Conservation (phyloP, 2,113 vertebrate genomes). For the Procavia capensis region DNA sequence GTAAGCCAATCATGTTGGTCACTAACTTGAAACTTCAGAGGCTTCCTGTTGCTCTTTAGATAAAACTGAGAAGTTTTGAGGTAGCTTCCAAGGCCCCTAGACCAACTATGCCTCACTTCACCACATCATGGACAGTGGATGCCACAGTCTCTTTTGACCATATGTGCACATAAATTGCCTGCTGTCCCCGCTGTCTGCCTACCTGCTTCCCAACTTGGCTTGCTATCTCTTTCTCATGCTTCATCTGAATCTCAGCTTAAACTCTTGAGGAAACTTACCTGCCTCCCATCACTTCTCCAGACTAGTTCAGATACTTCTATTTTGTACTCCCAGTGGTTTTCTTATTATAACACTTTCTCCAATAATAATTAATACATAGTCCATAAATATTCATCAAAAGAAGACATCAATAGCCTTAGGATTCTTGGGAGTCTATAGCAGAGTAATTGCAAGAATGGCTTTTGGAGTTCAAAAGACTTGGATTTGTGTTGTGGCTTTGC, state of each 20-base stretch:
- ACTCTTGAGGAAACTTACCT: background rate
- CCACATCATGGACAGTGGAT: background rate
- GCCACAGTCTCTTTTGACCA: background rate
- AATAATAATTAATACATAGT: background rate
- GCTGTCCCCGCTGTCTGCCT: rapidly evolving
- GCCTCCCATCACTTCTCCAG: background rate
- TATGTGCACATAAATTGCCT: rapidly evolving
- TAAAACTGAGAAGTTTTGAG: background rate
- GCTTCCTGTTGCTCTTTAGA: background rate
- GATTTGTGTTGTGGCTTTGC: background rate
- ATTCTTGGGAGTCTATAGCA: background rate
- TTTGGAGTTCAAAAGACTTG: background rate
- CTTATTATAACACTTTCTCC: background rate
- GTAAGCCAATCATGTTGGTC: background rate
- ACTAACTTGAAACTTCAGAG: background rate
- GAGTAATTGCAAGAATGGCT: background rate
- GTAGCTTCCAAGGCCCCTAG: too few relatives aligned
- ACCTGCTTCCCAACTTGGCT: background rate
- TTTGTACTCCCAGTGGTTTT: background rate
- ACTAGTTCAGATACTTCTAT: background rate
- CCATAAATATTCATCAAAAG: background rate
- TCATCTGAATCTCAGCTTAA: background rate
- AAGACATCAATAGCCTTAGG: background rate
- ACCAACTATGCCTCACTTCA: background rate
- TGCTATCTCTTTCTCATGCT: background rate